Percentiles rank a stretch among this genome's conserved stretches.
Conservation (phyloP, 2,888 invertebrate species). For the Xestia c-nigrum region DNA sequence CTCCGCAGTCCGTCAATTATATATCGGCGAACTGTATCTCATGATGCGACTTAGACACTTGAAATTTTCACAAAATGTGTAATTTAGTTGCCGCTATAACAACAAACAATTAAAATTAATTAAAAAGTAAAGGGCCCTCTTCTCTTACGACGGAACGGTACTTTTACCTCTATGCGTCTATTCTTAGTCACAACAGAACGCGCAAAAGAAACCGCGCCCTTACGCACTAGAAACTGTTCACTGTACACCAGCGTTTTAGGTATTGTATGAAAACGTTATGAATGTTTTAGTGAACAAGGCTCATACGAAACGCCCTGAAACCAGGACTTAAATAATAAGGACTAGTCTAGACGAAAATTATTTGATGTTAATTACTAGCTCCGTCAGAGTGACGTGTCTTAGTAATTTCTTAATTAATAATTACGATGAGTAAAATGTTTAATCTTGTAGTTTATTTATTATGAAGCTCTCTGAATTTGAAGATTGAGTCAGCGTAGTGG, state of each 20-base stretch:
- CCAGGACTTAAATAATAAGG: slow-evolving; percentile 56
- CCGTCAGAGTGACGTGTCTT: slow-evolving; percentile 20
- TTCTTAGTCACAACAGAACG: not conserved
- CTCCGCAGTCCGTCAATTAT: no score
- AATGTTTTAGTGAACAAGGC: slow-evolving; percentile 58
- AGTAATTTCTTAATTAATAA: slow-evolving; percentile 41
- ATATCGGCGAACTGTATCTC: no score
- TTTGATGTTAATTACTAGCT: slow-evolving; percentile 47
- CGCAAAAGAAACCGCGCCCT: slow-evolving; percentile 17
- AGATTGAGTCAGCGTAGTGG: not conserved
- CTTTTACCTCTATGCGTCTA: not conserved
- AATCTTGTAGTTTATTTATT: slow-evolving; percentile 44
- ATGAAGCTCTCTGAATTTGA: not conserved
- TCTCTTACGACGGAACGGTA: no score
- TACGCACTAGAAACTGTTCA: slow-evolving; percentile 39
- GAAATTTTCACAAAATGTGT: no score
- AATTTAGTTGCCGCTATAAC: no score
- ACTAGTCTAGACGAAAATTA: slow-evolving; percentile 62
- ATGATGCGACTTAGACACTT: no score
- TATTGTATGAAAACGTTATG: slow-evolving; percentile 51
- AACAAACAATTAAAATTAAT: no score
- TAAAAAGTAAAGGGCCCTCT: no score
- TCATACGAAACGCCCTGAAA: slow-evolving; percentile 35
- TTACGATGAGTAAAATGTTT: slow-evolving; percentile 39
- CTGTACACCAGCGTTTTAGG: slow-evolving; percentile 41